Evolutionary conservation across 2,113 vertebrate genomes (phyloP), one percentile per base, ranked within the genome.

Genomic region (Xiphophorus hellerii): DNA sequence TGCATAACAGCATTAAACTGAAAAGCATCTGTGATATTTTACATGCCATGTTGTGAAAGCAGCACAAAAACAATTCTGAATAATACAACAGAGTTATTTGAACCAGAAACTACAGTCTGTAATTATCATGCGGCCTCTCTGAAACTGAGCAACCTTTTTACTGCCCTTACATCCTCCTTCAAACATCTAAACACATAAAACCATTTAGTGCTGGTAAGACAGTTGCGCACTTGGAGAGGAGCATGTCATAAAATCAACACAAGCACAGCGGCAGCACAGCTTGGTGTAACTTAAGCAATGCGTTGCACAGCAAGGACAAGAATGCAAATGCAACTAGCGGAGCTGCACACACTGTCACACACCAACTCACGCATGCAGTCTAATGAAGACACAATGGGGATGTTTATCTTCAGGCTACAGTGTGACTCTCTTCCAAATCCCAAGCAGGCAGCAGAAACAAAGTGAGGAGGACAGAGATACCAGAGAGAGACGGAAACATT

Each of bases 391-490:
- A 80, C 79, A 33, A 30, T 66, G 71, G 31, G 71, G 62, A 75
- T 71, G 83, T 87, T 82, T 84, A 78, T 78, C 85, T 87, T 62
- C 42, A 84, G 81, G 89, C 74, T 77, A 85, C 63, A 66, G 31
- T 78, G 60, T 60, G 80, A 83, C 70, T 78, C 81, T 61, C 61
- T 58, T 81, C 68, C 76, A 80, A 80, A 81, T 84, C 75, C 42
- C 28, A 71, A 70, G 42, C 72, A 74, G 61, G 28, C 31, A 69
- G 22, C 60, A 68, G 64, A 54, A 60, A 61, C 28, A 64, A 51
- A 78, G 61, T 15, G 20, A 42, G 79, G 73, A 82, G 12, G 62
- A 82, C 69, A 62, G 17, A 8, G 22, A 87, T 64, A 75, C 64
- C 61, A 42, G 29, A 58, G 71, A 65, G 51, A 64, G 35, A 69